A percentile compares a stretch with the other conserved stretches of the same genome.
Conservation (phyloP, 2,113 vertebrate genomes). For the Panurus biarmicus region DNA sequence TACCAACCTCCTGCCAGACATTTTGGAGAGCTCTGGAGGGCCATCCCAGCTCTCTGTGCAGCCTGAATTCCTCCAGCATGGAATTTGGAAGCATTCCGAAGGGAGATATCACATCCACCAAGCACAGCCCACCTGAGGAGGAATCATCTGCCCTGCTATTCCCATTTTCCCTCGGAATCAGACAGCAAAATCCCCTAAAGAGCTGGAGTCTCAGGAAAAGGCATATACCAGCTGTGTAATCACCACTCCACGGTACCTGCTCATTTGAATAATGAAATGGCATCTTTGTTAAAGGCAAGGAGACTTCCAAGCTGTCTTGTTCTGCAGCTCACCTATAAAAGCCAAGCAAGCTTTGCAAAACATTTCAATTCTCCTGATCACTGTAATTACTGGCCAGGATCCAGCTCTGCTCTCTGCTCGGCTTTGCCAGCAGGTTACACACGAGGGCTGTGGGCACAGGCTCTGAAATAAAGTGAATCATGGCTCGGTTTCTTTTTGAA, state of each 20-base stretch:
- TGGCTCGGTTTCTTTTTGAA: not conserved
- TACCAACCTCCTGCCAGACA: not conserved
- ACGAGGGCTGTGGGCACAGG: not conserved
- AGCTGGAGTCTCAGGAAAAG: not conserved
- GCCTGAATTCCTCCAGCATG: not conserved
- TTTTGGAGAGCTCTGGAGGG: not conserved
- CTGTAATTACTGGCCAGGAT: slow-evolving; percentile 51
- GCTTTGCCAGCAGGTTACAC: not conserved
- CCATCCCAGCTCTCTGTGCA: not conserved
- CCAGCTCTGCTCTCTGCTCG: slow-evolving; percentile 7
- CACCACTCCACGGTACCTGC: not conserved
- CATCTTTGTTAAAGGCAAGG: slow-evolving; percentile 26
- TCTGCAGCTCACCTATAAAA: slow-evolving; percentile 34
- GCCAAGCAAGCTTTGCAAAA: slow-evolving; percentile 41
- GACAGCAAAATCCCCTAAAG: not conserved
- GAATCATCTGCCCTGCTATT: not conserved
- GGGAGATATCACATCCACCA: not conserved
- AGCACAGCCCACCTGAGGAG: not conserved
- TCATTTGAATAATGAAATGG: slow-evolving; percentile 36
- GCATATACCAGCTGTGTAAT: slow-evolving; percentile 6
- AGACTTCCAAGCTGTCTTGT: slow-evolving; percentile 32
- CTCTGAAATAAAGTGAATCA: slow-evolving; percentile 8
- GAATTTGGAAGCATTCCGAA: not conserved
- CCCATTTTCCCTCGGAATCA: not conserved
- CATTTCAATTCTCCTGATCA: slow-evolving; percentile 55